A percentile compares a stretch with the other conserved stretches of the same genome.
Evolutionary conservation across 2,888 invertebrate species (phyloP).

Genomic region (Perdita meconis): DNA sequence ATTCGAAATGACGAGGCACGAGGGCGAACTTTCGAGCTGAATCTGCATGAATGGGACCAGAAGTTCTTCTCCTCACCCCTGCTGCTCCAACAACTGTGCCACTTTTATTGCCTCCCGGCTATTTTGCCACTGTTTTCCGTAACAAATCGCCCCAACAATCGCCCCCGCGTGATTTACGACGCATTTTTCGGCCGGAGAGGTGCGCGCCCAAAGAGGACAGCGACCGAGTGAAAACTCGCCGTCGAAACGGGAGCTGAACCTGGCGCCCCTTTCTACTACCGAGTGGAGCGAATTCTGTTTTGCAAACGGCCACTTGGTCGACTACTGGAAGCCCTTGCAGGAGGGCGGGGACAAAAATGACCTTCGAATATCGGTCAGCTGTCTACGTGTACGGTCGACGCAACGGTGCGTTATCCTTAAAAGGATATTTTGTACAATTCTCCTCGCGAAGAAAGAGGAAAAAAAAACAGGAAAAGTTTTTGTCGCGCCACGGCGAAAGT

Average conservation of each 20-base stretch:
- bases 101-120: slow-evolving; percentile 30
- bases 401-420: slow-evolving; percentile 10
- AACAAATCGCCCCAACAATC: slow-evolving; percentile 52
- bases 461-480: not conserved
- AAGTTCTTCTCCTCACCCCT: slow-evolving; percentile 15
- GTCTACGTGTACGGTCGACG: slow-evolving; percentile 4
- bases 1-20: slow-evolving; percentile 10
- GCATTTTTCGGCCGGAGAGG: slow-evolving; percentile 1
- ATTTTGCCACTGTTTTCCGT: slow-evolving; percentile 59
- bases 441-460: not conserved
- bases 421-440: not conserved
- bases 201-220: slow-evolving; percentile 3
- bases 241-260: slow-evolving; percentile 65
- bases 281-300: slow-evolving; percentile 52
- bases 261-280: slow-evolving; percentile 49
- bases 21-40: not conserved
- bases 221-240: slow-evolving; percentile 31
- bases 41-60: not conserved
- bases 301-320: slow-evolving; percentile 37
- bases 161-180: slow-evolving; percentile 53
- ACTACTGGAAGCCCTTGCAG: slow-evolving; percentile 41
- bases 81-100: slow-evolving; percentile 22
- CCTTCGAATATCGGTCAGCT: slow-evolving; percentile 55
- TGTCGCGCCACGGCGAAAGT: not conserved
- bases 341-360: slow-evolving; percentile 31